phyloP scores from a whole-genome alignment of 2,797 vertebrate genomes.

The Phrynocephalus guinanensis region DNA sequence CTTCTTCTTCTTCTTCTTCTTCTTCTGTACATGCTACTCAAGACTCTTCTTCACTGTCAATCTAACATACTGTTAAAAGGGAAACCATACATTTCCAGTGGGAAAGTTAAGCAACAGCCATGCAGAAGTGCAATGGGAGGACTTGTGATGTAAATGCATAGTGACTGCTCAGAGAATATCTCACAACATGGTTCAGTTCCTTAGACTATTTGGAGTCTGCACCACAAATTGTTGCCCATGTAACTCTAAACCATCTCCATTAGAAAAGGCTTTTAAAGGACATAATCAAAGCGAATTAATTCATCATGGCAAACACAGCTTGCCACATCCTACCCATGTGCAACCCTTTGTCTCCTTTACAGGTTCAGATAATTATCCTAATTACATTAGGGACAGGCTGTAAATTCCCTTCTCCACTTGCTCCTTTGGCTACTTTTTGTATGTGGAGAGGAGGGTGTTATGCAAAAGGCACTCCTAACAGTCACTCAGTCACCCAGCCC shows the following conservation, averaged over 20 bases:
- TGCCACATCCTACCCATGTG: slow-evolving; percentile 45
- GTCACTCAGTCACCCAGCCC: slow-evolving; percentile 77
- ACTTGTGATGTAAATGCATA: slow-evolving; percentile 5
- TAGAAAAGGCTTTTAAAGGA: slow-evolving; percentile 44
- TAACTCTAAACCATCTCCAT: slow-evolving; percentile 44
- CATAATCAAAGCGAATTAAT: slow-evolving; percentile 45
- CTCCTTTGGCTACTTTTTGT: slow-evolving; percentile 60
- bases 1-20: neutral
- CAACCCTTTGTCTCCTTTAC: slow-evolving; percentile 68
- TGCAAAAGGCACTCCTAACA: slow-evolving; percentile 74
- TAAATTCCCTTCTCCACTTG: slow-evolving; percentile 76
- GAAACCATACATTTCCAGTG: slow-evolving; percentile 61
- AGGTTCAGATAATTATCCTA: slow-evolving; percentile 72
- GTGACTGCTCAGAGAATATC: slow-evolving; percentile 21
- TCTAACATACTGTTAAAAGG: slow-evolving; percentile 54
- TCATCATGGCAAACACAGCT: slow-evolving; percentile 50
- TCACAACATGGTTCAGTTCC: slow-evolving; percentile 1
- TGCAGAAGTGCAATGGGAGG: slow-evolving; percentile 43
- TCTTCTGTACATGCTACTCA: neutral
- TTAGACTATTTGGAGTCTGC: neutral
- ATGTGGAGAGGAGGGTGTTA: slow-evolving; percentile 70
- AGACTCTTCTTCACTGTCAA: slow-evolving; percentile 41
- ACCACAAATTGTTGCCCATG: slow-evolving; percentile 39
- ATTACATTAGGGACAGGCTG: slow-evolving; percentile 65
- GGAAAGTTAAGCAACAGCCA: slow-evolving; percentile 48